Base-by-base conservation (phyloP, 2,797 vertebrate genomes). In the Aeoliscus strigatus region DNA sequence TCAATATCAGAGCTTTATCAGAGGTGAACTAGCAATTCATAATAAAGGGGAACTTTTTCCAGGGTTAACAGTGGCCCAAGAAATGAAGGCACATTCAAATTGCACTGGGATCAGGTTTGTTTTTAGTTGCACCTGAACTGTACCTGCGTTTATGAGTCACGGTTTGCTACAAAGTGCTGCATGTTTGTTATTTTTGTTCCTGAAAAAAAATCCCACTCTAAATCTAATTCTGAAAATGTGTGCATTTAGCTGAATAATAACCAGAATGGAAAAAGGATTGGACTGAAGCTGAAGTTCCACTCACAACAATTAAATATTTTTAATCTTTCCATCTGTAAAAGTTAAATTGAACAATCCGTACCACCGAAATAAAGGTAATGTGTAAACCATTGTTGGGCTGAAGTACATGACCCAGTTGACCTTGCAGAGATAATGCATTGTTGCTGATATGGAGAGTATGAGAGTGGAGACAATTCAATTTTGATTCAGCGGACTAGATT, bases 381-480 rank as follows among this genome's bases (percentile, higher is more conserved):
- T 46, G 39, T 66, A 73, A 82, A 77, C 79, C 27, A 30, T 33
- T 66, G 63, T 23, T 42, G 48, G 65, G 32, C 51, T 27, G 25
- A 50, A 57, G 43, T 56, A 48, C 57, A 55, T 60, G 73, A 74
- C 74, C 70, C 31, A 27, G 47, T 31, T 80, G 81, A 80, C 84
- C 77, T 84, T 81, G 81, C 18, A 17, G 60, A 64, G 73, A 79
- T 83, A 82, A 85, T 68, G 65, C 60, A 69, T 55, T 79, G 73
- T 65, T 72, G 72, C 66, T 77, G 77, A 80, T 82, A 80, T 78
- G 60, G 70, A 75, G 73, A 75, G 66, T 54, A 75, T 70, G 51
- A 71, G 70, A 75, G 60, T 49, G 52, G 64, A 66, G 67, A 66
- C 74, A 77, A 86, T 85, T 81, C 45, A 72, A 83, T 84, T 86